Base-by-base conservation (phyloP, 2,797 vertebrate genomes). In the Gobio occitaniae region DNA sequence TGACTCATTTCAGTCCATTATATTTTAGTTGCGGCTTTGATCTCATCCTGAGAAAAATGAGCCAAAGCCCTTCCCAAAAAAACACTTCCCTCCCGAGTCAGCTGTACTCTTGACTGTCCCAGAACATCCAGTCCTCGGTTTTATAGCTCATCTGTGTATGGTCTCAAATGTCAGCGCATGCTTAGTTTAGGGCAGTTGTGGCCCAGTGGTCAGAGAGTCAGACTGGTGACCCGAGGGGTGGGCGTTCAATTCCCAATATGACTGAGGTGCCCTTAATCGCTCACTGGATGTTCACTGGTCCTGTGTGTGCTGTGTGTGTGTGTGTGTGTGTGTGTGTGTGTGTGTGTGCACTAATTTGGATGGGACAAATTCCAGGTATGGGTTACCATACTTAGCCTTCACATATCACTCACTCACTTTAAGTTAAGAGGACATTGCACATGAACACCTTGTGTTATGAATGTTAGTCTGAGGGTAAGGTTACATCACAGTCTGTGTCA, bases 1-100 rank as follows among this genome's bases (percentile, higher is more conserved):
- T 93, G 93, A 94, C 92, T 94, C 93, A 93, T 89, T 91, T 78
- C 12, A 71, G 29, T 52, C 78, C 16, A 47, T 63, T 56, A 29
- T 11, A 47, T 52, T 66, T 48, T 19, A 71, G 68, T 76, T 77
- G 52, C 12, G 8, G 29, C 47, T 74, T 82, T 85, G 69, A 68
- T 81, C 66, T 78, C 41, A 19, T 66, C 83, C 70, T 76, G 38
- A 68, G 13, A 75, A 76, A 68, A 66, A 41, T 19, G 4, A 36
- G 19, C n/a, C 50, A 36, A 21, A 13, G 78, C 54, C 52, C 11
- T 52, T 65, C 52, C n/a, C 38, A 47, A 76, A 80, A 32, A 77
- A 59, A 63, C 54, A 70, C 8, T 59, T n/a, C 32, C 50, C 36
- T 68, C 11, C 36, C 38, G 61, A 56, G 52, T 44, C 17, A 80